Percentiles rank a stretch among this genome's conserved stretches.
Conservation (phyloP, 2,888 invertebrate genomes). For the Drosophila parthenogenetica region DNA sequence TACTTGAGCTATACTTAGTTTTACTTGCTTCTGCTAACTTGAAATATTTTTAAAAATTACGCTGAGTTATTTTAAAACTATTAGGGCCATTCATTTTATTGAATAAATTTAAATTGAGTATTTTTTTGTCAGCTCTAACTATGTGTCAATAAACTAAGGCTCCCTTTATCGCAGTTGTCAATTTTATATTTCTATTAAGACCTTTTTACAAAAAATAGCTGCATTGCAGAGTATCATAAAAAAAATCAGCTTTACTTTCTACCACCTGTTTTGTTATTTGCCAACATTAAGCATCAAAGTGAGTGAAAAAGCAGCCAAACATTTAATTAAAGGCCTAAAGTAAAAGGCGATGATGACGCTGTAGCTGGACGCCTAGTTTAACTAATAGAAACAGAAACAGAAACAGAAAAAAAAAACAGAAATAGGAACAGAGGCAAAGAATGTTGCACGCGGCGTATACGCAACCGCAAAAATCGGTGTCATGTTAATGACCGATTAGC, state of each 20-base stretch:
- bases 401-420: neutral
- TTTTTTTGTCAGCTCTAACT: too few species aligned
- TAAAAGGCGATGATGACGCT: constrained; percentile 27
- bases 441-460: constrained; percentile 60
- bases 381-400: neutral
- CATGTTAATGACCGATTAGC: constrained; percentile 77
- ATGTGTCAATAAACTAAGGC: too few species aligned
- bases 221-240: neutral
- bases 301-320: constrained; percentile 33
- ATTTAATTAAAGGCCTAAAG: constrained; percentile 49
- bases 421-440: neutral
- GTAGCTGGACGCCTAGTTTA: constrained; percentile 13
- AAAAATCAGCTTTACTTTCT: neutral
- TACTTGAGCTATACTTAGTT: too few species aligned
- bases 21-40: too few species aligned
- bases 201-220: too few species aligned
- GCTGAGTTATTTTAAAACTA: too few species aligned
- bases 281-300: constrained; percentile 40
- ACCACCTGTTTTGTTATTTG: neutral
- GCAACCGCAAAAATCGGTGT: constrained; percentile 67
- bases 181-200: too few species aligned
- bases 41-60: too few species aligned
- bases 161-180: too few species aligned
- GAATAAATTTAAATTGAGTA: too few species aligned
- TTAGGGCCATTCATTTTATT: too few species aligned